phyloP scores from a whole-genome alignment of 2,888 invertebrate genomes.

The Coenonympha arcania region DNA sequence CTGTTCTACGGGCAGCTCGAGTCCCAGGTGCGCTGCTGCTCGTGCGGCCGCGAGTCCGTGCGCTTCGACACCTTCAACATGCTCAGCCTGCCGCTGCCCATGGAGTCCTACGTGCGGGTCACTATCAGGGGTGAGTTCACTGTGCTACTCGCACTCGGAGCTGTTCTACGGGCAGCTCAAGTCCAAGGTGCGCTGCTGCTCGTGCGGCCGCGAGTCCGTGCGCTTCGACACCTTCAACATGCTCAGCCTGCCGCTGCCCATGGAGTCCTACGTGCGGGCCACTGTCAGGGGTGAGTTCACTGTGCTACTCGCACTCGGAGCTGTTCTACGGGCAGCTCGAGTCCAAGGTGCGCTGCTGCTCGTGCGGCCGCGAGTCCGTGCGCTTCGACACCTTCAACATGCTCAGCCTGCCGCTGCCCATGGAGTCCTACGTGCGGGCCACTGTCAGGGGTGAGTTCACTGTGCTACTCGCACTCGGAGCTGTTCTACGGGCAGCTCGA shows the following conservation, averaged over 20 bases:
- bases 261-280: constrained; percentile 86
- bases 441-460: constrained; percentile 80
- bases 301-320: neutral
- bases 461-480: neutral
- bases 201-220: constrained; percentile 87
- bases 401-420: constrained; percentile 90
- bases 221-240: constrained; percentile 95
- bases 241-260: constrained; percentile 90
- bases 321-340: constrained; percentile 76
- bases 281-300: constrained; percentile 80
- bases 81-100: constrained; percentile 90
- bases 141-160: neutral
- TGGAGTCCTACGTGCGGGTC: constrained; percentile 86
- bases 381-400: constrained; percentile 95
- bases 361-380: constrained; percentile 87
- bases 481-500: constrained; percentile 76
- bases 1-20: constrained; percentile 76
- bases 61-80: constrained; percentile 95
- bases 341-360: constrained; percentile 87
- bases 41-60: constrained; percentile 87
- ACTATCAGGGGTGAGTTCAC: constrained; percentile 80
- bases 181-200: constrained; percentile 87
- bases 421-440: constrained; percentile 86
- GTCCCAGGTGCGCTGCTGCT: constrained; percentile 87
- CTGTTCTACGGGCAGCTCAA: constrained; percentile 76